These are phyloP conservation scores for Eupsittula cactorum DNA, from an alignment of 2,113 vertebrate species.

Conservation along the genomic window DNA sequence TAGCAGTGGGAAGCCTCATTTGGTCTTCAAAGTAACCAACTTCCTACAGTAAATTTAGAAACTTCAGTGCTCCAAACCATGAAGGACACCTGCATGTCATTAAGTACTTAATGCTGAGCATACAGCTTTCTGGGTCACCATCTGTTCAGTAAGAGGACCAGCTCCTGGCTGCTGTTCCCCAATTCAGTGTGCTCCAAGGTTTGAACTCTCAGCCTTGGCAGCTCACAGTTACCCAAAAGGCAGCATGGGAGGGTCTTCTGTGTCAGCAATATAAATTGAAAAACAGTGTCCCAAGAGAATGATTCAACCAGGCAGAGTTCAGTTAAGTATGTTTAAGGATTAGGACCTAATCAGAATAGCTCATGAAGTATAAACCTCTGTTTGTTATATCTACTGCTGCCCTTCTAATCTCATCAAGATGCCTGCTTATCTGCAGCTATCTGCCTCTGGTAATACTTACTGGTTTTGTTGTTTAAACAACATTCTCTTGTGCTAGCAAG, in stretches of 20 bases:
- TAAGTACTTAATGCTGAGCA: constrained; percentile 56
- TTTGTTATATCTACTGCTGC: not conserved
- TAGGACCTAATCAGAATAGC: not conserved
- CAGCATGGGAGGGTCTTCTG: not conserved
- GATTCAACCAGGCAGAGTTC: not conserved
- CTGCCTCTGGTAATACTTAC: not conserved
- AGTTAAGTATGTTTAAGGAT: not conserved
- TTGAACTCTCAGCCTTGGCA: constrained; percentile 11
- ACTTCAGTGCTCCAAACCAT: not conserved
- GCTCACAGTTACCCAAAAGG: not conserved
- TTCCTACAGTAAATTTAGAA: not conserved
- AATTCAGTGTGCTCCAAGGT: not conserved
- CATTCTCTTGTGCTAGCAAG: not conserved
- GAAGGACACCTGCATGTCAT: constrained; percentile 62
- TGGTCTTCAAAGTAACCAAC: constrained; percentile 48
- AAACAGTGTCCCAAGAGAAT: not conserved
- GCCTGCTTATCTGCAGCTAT: not conserved
- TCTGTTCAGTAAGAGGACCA: constrained; percentile 44
- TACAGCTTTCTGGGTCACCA: constrained; percentile 65
- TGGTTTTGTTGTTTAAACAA: not conserved
- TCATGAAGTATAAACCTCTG: not conserved
- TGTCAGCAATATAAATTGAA: not conserved
- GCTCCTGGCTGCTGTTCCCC: not conserved
- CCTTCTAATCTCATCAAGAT: not conserved
- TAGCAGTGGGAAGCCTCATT: constrained; percentile 10